Percentiles rank a stretch among this genome's conserved stretches.
phyloP scores from a whole-genome alignment of 2,888 invertebrate genomes.

The Synanthedon formicaeformis region DNA sequence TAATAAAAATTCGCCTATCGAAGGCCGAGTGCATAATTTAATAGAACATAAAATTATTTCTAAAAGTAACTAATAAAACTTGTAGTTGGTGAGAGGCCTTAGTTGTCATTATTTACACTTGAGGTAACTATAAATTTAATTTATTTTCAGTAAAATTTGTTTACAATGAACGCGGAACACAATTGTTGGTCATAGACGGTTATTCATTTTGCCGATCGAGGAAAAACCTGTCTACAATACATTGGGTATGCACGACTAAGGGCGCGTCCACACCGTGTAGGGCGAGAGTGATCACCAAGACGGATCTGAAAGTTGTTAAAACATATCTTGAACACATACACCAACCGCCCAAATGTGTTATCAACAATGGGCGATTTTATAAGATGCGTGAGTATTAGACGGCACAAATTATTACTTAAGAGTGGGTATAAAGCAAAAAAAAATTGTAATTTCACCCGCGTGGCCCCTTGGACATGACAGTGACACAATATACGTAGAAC shows the following conservation, averaged over 20 bases:
- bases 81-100: too few species aligned
- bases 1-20: too few species aligned
- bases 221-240: not conserved
- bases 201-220: not conserved
- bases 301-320: not conserved
- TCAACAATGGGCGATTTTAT: conserved; percentile 1
- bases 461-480: too few species aligned
- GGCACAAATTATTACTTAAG: too few species aligned
- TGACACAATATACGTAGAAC: too few species aligned
- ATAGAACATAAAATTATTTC: too few species aligned
- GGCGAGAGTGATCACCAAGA: not conserved
- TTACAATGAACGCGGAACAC: not conserved
- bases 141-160: not conserved
- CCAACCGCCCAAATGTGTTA: conserved; percentile 1
- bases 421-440: too few species aligned
- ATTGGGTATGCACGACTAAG: not conserved
- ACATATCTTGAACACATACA: conserved; percentile 1
- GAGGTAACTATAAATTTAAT: not conserved
- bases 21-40: too few species aligned
- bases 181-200: not conserved
- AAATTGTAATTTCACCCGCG: too few species aligned
- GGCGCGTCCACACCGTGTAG: not conserved
- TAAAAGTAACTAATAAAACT: too few species aligned
- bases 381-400: not conserved
- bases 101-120: too few species aligned